Base-by-base conservation (phyloP, 2,797 vertebrate species). In the Streptopelia turtur region DNA sequence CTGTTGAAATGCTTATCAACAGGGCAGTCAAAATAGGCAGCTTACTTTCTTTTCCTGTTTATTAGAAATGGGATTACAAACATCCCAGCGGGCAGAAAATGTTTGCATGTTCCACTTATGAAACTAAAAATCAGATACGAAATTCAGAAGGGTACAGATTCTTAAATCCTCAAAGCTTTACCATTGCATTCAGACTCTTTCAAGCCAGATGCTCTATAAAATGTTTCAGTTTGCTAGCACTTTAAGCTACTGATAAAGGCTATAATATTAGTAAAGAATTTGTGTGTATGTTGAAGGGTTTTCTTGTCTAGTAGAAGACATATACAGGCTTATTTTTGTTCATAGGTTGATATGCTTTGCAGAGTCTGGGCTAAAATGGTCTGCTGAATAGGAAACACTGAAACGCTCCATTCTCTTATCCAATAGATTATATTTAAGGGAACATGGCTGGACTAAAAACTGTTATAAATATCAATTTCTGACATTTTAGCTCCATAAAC, bases 51-150 rank as follows among this genome's bases (percentile, higher is more conserved):
- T 57, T 76, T 72, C 43, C 55, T 56, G 49, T 56, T 88, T 91
- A 87, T 76, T 94, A 84, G 65, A 69, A 93, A 82, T 60, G 35
- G 63, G 69, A 93, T 96, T 95, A 96, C 89, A 93, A 78, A 65
- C 23, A 57, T 33, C 87, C 50, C 76, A 76, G 41, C 41, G 43
- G 72, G 83, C 14, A 61, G 61, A 87, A 96, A 76, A 85, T 41
- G 82, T 65, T 69, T 87, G 27, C 9, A 49, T 63, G 33, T 83
- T 94, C 66, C 65, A 68, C 28, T 96, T 76, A 57, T 1, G n/a
- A 83, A 91, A 23, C 50, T 65, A 88, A 93, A 91, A 90, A 94
- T 89, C 91, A 96, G 89, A 85, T 81, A 92, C 80, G 49, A 64
- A 71, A 88, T 83, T 81, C 87, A 83, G 89, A 94, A 86, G 56